Evolutionary conservation across 1,140 invertebrate genomes (phyloP).

Genomic region (Drosophila persimilis): DNA sequence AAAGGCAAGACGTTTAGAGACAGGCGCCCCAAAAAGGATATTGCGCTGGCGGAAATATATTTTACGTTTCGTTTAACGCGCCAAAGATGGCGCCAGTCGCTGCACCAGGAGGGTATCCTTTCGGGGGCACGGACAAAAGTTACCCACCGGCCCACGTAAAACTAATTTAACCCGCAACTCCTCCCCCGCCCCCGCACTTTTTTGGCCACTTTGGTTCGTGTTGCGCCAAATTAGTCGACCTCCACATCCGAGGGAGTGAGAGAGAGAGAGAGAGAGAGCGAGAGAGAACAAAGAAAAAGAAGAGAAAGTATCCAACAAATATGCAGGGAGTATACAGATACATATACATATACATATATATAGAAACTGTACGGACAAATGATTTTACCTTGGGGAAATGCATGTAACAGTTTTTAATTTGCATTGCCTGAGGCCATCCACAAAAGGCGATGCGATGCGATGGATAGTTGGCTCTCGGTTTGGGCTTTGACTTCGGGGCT

Average conservation of each 20-base stretch:
- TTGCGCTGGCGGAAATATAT: conserved; percentile 79
- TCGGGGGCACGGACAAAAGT: conserved; percentile 42
- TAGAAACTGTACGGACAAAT: conserved; percentile 53
- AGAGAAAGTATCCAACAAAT: conserved; percentile 42
- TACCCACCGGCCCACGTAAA: conserved; percentile 67
- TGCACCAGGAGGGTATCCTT: conserved; percentile 1
- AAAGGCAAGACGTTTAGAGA: conserved; percentile 54
- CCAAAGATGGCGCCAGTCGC: conserved; percentile 62
- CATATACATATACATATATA: conserved; percentile 9
- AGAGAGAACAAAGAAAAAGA: conserved; percentile 42
- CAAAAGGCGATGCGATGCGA: conserved; percentile 56
- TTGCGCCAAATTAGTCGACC: conserved; percentile 76
- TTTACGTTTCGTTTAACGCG: conserved; percentile 81
- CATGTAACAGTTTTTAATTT: conserved; percentile 81
- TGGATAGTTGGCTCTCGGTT: conserved; percentile 54
- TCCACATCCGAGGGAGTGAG: conserved; percentile 38
- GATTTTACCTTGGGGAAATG: conserved; percentile 79
- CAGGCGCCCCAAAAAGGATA: conserved; percentile 72
- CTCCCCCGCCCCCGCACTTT: neutral
- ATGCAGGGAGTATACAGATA: conserved; percentile 12
- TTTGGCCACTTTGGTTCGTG: conserved; percentile 75
- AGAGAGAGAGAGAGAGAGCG: conserved; percentile 22
- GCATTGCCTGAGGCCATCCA: conserved; percentile 61
- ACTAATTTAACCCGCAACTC: conserved; percentile 76
- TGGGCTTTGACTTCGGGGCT: conserved; percentile 6